Percentiles rank a stretch among this genome's conserved stretches.
Conservation (phyloP, 2,888 invertebrate species). For the Ochlodes sylvanus region DNA sequence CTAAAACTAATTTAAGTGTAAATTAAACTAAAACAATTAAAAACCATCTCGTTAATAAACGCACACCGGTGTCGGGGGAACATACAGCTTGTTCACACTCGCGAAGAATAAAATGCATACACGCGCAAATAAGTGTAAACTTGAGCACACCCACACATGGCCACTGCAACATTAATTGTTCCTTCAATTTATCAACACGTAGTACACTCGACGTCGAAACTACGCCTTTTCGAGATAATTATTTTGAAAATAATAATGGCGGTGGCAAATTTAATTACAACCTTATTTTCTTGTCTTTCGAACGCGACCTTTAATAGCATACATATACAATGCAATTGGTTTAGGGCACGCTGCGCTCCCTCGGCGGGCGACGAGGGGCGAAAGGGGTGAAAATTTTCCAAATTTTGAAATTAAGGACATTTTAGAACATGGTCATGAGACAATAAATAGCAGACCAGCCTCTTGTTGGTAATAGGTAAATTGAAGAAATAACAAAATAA, state of each 20-base stretch:
- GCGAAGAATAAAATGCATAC: conserved; percentile 28
- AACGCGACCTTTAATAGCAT: conserved; percentile 51
- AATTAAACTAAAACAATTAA: conserved; percentile 53
- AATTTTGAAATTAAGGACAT: background rate
- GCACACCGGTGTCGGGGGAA: conserved; percentile 58
- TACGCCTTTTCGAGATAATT: conserved; percentile 60
- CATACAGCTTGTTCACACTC: conserved; percentile 28
- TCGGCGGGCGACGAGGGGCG: background rate
- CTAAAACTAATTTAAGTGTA: conserved; percentile 62
- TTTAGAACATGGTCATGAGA: background rate
- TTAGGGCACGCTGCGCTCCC: conserved; percentile 11
- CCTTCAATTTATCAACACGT: conserved; percentile 61
- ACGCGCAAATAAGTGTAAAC: conserved; percentile 40
- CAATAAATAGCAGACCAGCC: background rate
- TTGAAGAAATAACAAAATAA: too few species aligned
- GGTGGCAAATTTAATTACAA: conserved; percentile 60
- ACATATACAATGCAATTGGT: conserved; percentile 49
- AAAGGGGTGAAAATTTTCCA: background rate
- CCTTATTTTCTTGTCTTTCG: conserved; percentile 63
- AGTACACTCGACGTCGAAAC: conserved; percentile 49
- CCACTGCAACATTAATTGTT: conserved; percentile 61
- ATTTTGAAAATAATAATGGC: conserved; percentile 54
- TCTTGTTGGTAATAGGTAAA: too few species aligned
- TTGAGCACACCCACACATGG: conserved; percentile 52
- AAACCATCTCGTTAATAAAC: conserved; percentile 42